phyloP scores from a whole-genome alignment of 2,113 vertebrate species.

The Turdus rufiventris region DNA sequence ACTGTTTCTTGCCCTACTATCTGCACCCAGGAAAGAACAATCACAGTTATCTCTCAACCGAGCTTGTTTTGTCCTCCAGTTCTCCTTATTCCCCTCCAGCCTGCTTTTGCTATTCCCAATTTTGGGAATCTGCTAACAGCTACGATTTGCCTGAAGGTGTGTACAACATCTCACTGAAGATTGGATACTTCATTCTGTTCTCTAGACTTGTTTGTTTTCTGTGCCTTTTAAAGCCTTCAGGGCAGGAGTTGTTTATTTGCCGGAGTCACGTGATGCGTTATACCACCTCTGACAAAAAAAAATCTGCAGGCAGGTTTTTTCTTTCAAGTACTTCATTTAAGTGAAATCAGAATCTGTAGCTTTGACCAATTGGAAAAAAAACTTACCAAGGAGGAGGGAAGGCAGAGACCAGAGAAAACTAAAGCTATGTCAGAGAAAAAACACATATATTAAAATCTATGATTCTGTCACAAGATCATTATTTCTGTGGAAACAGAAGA shows the following conservation, averaged over 20 bases:
- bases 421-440: neutral
- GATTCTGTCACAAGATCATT: neutral
- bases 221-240: neutral
- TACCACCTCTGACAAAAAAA: neutral
- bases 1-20: neutral
- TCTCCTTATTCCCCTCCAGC: neutral
- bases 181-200: neutral
- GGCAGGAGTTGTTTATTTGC: neutral
- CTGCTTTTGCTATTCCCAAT: neutral
- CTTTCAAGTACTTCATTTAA: neutral
- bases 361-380: neutral
- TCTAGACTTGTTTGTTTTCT: neutral
- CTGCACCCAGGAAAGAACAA: neutral
- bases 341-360: neutral
- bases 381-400: neutral
- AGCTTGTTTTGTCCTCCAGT: neutral
- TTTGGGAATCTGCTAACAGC: neutral
- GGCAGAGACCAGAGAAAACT: neutral
- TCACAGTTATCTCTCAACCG: neutral
- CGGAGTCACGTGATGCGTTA: rapidly evolving
- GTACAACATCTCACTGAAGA: neutral
- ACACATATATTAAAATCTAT: neutral
- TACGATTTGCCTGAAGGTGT: neutral
- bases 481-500: neutral
- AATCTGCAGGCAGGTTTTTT: neutral